Base-by-base conservation (phyloP, 2,888 invertebrate genomes). In the Hedya salicella region DNA sequence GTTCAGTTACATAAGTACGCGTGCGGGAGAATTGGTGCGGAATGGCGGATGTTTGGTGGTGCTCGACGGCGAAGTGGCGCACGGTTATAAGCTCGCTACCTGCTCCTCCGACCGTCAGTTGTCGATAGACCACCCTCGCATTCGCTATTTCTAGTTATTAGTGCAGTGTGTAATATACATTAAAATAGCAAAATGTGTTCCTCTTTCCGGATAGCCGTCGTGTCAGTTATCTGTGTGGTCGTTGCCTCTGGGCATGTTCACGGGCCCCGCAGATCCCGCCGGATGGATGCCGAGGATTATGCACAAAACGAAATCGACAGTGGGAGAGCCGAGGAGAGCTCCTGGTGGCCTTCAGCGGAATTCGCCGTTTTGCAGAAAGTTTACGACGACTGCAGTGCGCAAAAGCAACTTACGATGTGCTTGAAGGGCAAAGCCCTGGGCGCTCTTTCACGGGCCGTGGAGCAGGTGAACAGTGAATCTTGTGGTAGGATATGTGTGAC, bases 331-430 rank as follows among this genome's bases (percentile, higher is more conserved):
- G 92, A 92, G 48, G 93, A 93, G 70, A 86, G 82, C 72, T 87
- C 88, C 42, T 91, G 92, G 93, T 93, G 92, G 92, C 89, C 93
- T 57, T 91, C 93, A n/a, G 93, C 94, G 2, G 94, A 94, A 76
- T 90, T 94, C 75, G 82, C 88, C 68, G 88, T 94, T 70, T 86
- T 94, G 75, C 93, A 94, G 75, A 94, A 94, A 81, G 93, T 94
- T 73, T 95, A 94, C 77, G 94, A 94, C 71, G 94, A 94, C 76
- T 95, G 94, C 82, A 94, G 94, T 86, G 86, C 90, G 68, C 94
- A 93, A 71, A 92, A 93, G 77, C 94, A 94, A 76, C 90, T 94
- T 77, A 89, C 93, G 62, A 89, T 88, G 75, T 95, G 95, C 78
- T 87, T 95, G 60, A 95, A 94, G 80, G 93, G 93, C 72, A 94